These are phyloP conservation scores for Serrognathus titanus DNA, from an alignment of 2,888 invertebrate species.

Conservation along the genomic window DNA sequence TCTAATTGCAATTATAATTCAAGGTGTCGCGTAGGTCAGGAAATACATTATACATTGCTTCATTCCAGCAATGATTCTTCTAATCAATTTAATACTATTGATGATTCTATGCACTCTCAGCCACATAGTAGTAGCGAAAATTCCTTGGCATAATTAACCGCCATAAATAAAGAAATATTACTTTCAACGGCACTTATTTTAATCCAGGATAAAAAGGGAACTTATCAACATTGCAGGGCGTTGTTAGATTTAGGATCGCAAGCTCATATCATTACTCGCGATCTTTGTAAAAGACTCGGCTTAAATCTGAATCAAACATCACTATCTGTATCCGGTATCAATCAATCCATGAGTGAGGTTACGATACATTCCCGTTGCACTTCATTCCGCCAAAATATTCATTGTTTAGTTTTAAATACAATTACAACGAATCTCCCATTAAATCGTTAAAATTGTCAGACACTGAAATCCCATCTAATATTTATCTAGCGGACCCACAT, in stretches of 20 bases:
- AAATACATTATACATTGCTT: conserved; percentile 6
- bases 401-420: background rate
- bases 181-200: conserved; percentile 5
- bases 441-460: background rate
- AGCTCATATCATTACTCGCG: background rate
- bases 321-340: background rate
- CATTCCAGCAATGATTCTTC: background rate
- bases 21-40: conserved; percentile 1
- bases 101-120: background rate
- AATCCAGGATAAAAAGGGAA: background rate
- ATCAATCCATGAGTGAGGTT: background rate
- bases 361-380: background rate
- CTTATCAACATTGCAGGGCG: background rate
- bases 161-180: background rate
- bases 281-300: background rate
- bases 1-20: background rate
- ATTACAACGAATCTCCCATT: background rate
- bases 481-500: conserved; percentile 18
- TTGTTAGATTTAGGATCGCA: conserved; percentile 8
- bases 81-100: background rate
- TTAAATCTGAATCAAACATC: background rate
- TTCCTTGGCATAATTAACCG: no score
- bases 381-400: no score
- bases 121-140: background rate
- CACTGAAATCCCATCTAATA: conserved; percentile 6